Base-by-base conservation (phyloP, 2,888 invertebrate genomes). In the Sepioteuthis lessoniana region DNA sequence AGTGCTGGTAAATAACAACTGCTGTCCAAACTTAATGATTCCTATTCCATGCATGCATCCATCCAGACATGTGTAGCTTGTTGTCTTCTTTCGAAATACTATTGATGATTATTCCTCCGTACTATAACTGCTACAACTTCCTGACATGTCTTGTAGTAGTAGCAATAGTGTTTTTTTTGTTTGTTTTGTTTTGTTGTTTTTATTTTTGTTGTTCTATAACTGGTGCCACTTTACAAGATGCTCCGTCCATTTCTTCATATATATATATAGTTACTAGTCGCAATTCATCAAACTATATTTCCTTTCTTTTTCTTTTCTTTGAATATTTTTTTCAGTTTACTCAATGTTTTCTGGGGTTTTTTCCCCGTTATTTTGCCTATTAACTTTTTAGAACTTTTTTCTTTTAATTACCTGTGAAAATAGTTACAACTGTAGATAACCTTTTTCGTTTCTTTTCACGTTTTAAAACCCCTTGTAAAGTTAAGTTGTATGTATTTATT, bases 61-160 rank as follows among this genome's bases (percentile, higher is more conserved):
- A 55, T 76, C 76, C 76, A 76, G 76, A 76, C 76, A 76, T 76
- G 76, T 76, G 76, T 19, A n/a, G 76, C 76, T 31, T 60, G 31
- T 76, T n/a, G n/a, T 76, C 76, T n/a, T 13, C n/a, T 76, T 31
- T 31, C 76, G 76, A 76, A 76, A 76, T n/a, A 76, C 76, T n/a
- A 76, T 76, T 76, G n/a, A n/a, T n/a, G 19, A 76, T 35, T n/a
- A 76, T 76, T n/a, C 76, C 4, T 76, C n/a, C 25, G n/a, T 76
- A 19, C 76, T 76, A 76, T 76, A 76, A 76, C 76, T 76, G 76
- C 76, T 76, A 76, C 76, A 76, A 76, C 76, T 76, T 76, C n/a
- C n/a, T 76, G 76, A 60, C 25, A 60, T 76, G 76, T n/a, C 76
- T 76, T 50, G 16, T 21, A 19, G 16, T 76, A 76, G 76, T n/a